Evolutionary conservation across 2,888 invertebrate genomes (phyloP), one percentile per base, ranked within the genome.

Genomic region (Heliconius ethilla): DNA sequence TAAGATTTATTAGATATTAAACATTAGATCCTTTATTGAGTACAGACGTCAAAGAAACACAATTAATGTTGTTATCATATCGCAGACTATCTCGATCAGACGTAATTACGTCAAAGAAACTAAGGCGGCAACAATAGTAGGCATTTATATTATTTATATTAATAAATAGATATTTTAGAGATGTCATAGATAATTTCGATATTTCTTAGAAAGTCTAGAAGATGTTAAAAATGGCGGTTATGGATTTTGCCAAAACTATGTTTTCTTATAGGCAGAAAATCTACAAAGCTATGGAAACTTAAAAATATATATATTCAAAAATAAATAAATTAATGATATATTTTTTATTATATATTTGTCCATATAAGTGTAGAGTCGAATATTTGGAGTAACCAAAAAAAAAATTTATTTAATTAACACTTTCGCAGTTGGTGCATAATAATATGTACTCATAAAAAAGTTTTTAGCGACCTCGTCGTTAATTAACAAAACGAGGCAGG

Each of bases 1-100:
- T 51, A 51, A 51, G 51, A 51, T 51, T 51, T 51, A 51, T 51
- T 51, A 51, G 6, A 51, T 22, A 55, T 70, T 18, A 55, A 15
- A 55, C 70, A 27, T 45, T 37, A 63, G 40, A 74, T 73, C 59
- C 9, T 73, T 67, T 15, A 67, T 37, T 77, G 51, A 33, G n/a
- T 40, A 67, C 59, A 67, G 73, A 67, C 67, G 77, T 51, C 75
- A 70, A 75, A 27, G 29, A 67, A 70, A 70, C 11, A 76, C 33
- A 70, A 76, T 76, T 65, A 70, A 72, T 70, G 63, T 22, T 51
- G 63, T 65, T 76, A 76, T 76, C 76, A 59, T 66, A 75, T 67
- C 29, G 29, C 59, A 70, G 15, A 29, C 25, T 29, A 70, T 76
- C 55, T 40, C 63, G 70, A 33, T 70, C 66, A 33, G 25, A 27